Evolutionary conservation across 30 jellyfish, hydroid and myxozoan species (phyloP), one percentile per base, ranked within the genome.

Genomic region (Cassiopea andromeda): DNA sequence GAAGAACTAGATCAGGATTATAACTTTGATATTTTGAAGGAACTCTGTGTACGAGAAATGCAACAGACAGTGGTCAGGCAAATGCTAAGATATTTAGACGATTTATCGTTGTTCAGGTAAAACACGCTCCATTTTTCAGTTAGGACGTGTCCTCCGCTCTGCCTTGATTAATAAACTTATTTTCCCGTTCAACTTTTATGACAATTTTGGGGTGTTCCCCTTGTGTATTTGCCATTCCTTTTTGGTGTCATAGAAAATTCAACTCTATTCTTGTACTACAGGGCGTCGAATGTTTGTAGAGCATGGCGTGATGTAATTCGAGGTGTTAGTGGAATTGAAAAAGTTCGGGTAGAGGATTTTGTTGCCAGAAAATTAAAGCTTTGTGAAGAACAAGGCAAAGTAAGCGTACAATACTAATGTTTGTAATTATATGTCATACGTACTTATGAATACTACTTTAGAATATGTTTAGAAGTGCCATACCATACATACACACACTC

Each of bases 81-180:
- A 46, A 86, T 86, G 46, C 80, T 86, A 13, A 27, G 48, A 59
- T 86, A 46, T 77, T 71, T 86, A 84, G 94, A 86, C 16, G 89
- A 86, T 82, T n/a, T 76, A 27, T 86, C 94, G 7, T 87, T 86
- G 44, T 75, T 81, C 83, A 86, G 94, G 94, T 86, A 75, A 86
- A 81, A 16, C 17, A 2, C 2, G 19, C 5, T 50, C 9, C 9
- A 19, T 81, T 19, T 44, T 44, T 61, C 48, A 15, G 0, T 15
- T 50, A n/a, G n/a, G n/a, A n/a, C n/a, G n/a, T n/a, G n/a, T n/a
- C n/a, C n/a, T n/a, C n/a, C n/a, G n/a, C n/a, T n/a, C n/a, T n/a
- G n/a, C n/a, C n/a, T n/a, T n/a, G n/a, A n/a, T n/a, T n/a, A n/a
- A 7, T 17, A 44, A 70, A 81, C 9, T 2, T 50, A 50, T 50